Conservation (phyloP, 2,113 vertebrate species). For the Myotis lucifugus region DNA sequence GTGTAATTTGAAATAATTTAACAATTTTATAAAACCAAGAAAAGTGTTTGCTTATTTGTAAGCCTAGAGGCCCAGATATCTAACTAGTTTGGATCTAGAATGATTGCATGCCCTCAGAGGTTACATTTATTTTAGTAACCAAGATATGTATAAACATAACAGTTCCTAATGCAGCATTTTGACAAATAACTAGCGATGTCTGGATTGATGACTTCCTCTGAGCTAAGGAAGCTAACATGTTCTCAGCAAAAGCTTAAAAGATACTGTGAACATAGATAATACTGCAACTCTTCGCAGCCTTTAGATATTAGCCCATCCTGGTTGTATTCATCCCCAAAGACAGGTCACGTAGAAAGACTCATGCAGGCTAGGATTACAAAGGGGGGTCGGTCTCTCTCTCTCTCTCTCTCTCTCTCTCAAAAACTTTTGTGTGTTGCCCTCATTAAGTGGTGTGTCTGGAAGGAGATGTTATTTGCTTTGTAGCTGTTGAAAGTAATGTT, state of each 20-base stretch:
- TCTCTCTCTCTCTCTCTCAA: background rate
- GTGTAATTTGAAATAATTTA: conserved; percentile 71
- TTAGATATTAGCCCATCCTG: background rate
- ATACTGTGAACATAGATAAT: background rate
- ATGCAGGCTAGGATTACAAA: background rate
- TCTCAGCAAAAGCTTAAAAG: conserved; percentile 33
- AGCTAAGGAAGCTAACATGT: conserved; percentile 17
- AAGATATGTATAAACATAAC: conserved; percentile 27
- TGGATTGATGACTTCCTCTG: conserved; percentile 46
- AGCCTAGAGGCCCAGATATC: conserved; percentile 33
- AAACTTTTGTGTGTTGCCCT: background rate
- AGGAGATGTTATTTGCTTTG: conserved; percentile 20
- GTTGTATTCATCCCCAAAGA: background rate
- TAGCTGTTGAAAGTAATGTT: conserved; percentile 2
- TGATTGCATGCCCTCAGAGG: conserved; percentile 43
- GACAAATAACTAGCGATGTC: conserved; percentile 49
- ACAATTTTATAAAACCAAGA: conserved; percentile 63
- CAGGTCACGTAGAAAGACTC: background rate
- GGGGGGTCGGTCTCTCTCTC: background rate
- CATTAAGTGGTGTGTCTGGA: background rate
- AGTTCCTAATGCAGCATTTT: conserved; percentile 52
- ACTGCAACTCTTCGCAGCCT: background rate
- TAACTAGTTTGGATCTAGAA: conserved; percentile 43
- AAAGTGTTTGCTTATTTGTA: conserved; percentile 47
- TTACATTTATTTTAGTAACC: conserved; percentile 68